A percentile compares a stretch with the other conserved stretches of the same genome.
These are phyloP conservation scores for Acropora tenuis DNA, from an alignment of 64 coral and sea anemone species.

Conservation along the genomic window DNA sequence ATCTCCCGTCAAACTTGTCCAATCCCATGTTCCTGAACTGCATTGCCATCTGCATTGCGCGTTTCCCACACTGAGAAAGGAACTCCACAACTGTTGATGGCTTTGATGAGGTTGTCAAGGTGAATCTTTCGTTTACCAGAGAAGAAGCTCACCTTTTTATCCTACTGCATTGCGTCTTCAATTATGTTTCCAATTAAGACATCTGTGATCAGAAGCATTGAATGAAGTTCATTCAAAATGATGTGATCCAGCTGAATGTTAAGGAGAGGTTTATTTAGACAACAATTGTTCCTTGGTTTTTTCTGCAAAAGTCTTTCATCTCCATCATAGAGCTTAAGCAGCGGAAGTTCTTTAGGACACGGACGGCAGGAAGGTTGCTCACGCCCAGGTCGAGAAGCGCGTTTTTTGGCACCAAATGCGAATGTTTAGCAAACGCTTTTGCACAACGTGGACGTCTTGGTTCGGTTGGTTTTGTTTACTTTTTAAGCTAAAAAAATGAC, in stretches of 20 bases:
- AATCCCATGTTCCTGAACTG: slow-evolving; percentile 27
- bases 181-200: slow-evolving; percentile 29
- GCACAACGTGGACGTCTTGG: too few relatives aligned
- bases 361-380: too few relatives aligned
- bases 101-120: slow-evolving; percentile 27
- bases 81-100: slow-evolving; percentile 22
- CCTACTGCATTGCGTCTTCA: slow-evolving; percentile 48
- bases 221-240: slow-evolving; percentile 45
- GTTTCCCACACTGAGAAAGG: background rate
- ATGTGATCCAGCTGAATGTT: background rate
- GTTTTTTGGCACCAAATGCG: too few relatives aligned
- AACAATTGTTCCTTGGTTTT: background rate
- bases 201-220: slow-evolving; percentile 28
- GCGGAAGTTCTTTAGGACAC: too few relatives aligned
- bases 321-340: too few relatives aligned
- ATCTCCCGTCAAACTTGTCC: slow-evolving; percentile 20
- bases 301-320: too few relatives aligned
- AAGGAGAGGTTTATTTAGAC: slow-evolving; percentile 9
- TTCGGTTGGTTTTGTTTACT: too few relatives aligned
- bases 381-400: too few relatives aligned
- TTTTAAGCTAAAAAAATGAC: too few relatives aligned
- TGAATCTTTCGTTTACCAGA: slow-evolving; percentile 19
- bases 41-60: slow-evolving; percentile 27
- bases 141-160: slow-evolving; percentile 22
- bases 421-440: too few relatives aligned